Evolutionary conservation across 2,888 invertebrate genomes (phyloP).

Genomic region (Andricus quercusramuli): DNA sequence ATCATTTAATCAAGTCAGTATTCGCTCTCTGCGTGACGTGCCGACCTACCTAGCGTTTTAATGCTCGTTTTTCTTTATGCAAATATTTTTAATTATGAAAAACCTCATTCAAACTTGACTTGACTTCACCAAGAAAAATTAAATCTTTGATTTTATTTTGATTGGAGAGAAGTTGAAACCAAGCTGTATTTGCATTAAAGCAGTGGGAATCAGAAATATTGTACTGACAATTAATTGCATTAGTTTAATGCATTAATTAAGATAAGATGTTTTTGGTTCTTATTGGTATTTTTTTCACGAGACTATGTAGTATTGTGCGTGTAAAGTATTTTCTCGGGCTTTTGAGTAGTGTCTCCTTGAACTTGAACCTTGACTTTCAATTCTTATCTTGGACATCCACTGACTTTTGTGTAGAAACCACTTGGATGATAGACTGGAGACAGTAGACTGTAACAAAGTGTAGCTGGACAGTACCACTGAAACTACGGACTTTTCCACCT

Average conservation of each 20-base stretch:
- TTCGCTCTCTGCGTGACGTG: conserved; percentile 62
- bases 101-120: not conserved
- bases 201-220: not conserved
- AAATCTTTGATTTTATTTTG: not conserved
- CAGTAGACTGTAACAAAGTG: conserved; percentile 65
- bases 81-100: not conserved
- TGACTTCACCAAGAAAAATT: not conserved
- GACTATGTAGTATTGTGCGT: not conserved
- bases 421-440: conserved; percentile 64
- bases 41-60: conserved; percentile 67
- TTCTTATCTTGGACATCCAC: conserved; percentile 53
- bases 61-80: conserved; percentile 58
- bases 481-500: conserved; percentile 39
- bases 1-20: not conserved
- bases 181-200: not conserved
- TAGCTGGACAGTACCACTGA: conserved; percentile 67
- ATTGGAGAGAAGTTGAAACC: not conserved
- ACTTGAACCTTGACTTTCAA: conserved; percentile 47
- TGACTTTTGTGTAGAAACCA: conserved; percentile 48
- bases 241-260: not conserved
- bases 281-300: not conserved
- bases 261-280: not conserved
- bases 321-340: conserved; percentile 20
- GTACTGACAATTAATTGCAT: not conserved
- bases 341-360: conserved; percentile 8